Percentiles rank a stretch among this genome's conserved stretches.
Conservation (phyloP, 2,113 vertebrate genomes). For the Abramis brama region DNA sequence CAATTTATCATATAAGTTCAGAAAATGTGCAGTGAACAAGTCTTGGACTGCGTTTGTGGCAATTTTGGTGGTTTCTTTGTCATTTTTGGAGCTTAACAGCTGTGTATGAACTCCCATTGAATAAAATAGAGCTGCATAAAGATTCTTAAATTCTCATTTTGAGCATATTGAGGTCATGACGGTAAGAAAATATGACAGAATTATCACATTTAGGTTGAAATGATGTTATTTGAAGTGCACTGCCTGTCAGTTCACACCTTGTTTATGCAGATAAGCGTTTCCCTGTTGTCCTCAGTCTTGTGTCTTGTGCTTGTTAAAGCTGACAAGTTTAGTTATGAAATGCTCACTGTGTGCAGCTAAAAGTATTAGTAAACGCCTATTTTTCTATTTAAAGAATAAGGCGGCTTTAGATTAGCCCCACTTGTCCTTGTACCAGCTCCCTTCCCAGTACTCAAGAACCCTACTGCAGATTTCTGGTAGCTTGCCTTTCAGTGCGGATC, state of each 20-base stretch:
- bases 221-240: neutral
- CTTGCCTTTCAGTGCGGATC: constrained; percentile 14
- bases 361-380: constrained; percentile 33
- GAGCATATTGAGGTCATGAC: neutral
- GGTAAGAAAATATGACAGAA: neutral
- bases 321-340: constrained; percentile 10
- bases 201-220: neutral
- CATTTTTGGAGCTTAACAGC: neutral
- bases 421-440: neutral
- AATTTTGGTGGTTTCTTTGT: neutral
- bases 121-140: neutral
- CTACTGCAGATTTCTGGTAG: constrained; percentile 41
- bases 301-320: neutral
- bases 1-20: neutral
- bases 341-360: constrained; percentile 11
- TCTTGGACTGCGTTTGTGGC: neutral
- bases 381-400: constrained; percentile 48
- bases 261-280: constrained; percentile 14
- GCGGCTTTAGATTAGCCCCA: constrained; percentile 35
- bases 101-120: neutral
- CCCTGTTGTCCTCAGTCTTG: neutral
- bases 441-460: constrained; percentile 28
- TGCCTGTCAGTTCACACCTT: neutral
- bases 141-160: neutral
- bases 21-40: neutral